Conservation (phyloP, 2,797 vertebrate species). For the Platalea minor region DNA sequence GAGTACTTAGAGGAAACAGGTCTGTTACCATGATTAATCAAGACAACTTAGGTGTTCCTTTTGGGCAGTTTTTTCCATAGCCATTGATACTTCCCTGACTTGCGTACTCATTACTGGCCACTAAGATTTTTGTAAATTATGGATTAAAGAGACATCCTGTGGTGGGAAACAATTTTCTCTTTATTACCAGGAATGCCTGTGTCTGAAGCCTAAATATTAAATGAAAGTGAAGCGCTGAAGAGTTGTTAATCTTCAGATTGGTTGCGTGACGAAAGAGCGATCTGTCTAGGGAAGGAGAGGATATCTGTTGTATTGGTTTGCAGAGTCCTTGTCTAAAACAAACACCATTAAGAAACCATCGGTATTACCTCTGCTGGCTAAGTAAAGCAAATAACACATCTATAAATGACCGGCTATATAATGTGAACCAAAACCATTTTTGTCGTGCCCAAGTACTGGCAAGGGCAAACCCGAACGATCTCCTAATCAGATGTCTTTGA, state of each 20-base stretch:
- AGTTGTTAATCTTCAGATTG: not conserved
- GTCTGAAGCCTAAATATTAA: not conserved
- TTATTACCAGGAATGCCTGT: not conserved
- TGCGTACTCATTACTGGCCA: not conserved
- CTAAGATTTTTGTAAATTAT: not conserved
- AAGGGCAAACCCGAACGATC: not conserved
- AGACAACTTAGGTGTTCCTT: not conserved
- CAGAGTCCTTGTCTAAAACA: not conserved
- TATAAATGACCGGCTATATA: not conserved
- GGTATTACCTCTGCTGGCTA: not conserved
- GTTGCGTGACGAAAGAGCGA: not conserved
- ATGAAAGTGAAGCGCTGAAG: not conserved
- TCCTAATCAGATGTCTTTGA: not conserved
- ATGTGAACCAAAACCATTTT: not conserved
- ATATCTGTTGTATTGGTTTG: not conserved
- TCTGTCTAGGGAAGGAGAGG: not conserved
- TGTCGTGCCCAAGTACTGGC: not conserved
- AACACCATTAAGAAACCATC: not conserved
- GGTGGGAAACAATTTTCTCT: not conserved
- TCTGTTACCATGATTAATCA: not conserved
- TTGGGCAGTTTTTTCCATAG: not conserved
- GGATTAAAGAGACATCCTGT: not conserved
- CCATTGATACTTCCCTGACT: not conserved
- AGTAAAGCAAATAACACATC: not conserved
- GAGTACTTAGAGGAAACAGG: not conserved